Conservation (phyloP, 2,113 vertebrate species). For the Helogale parvula region DNA sequence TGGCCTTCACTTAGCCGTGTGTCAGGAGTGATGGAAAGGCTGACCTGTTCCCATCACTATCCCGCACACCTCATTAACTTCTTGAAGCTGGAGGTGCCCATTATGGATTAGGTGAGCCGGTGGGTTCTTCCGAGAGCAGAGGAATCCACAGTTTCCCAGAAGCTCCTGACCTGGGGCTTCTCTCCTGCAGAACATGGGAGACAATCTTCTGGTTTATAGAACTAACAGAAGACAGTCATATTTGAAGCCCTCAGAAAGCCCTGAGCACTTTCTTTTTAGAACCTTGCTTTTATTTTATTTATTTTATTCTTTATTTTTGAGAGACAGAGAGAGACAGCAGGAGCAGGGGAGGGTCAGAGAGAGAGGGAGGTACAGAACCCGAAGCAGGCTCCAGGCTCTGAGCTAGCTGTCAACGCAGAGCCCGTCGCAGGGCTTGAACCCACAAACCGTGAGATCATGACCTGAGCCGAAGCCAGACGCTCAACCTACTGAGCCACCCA, state of each 20-base stretch:
- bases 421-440: no score
- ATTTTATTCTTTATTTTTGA: no score
- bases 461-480: no score
- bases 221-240: not conserved
- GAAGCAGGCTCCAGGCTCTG: no score
- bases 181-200: not conserved
- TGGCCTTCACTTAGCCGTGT: slow-evolving; percentile 63
- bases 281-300: no score
- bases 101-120: slow-evolving; percentile 60
- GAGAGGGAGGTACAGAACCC: no score
- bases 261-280: not conserved
- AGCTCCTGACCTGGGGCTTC: not conserved
- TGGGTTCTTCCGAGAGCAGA: slow-evolving; percentile 75
- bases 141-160: slow-evolving; percentile 83
- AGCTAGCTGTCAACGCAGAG: no score
- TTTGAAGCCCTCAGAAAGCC: not conserved
- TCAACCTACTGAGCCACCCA: no score
- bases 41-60: slow-evolving; percentile 85
- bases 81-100: slow-evolving; percentile 77
- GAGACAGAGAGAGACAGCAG: no score
- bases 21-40: slow-evolving; percentile 70
- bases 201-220: not conserved
- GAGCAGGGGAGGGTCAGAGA: no score
- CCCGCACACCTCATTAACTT: slow-evolving; percentile 88
- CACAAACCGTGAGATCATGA: no score